Conservation (phyloP, 2,888 invertebrate genomes). For the Alcis repandata region DNA sequence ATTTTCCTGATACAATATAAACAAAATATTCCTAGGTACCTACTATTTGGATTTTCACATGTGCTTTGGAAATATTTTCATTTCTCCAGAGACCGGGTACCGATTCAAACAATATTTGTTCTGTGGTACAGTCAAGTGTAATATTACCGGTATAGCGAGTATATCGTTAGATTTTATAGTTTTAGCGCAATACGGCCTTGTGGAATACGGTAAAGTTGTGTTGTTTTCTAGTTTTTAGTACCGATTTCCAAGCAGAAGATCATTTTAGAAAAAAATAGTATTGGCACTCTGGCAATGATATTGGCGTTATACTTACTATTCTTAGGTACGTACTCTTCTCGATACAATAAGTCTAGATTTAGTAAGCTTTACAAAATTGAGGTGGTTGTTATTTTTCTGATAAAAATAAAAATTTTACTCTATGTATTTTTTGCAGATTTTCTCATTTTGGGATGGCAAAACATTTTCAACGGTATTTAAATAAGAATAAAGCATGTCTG, state of each 20-base stretch:
- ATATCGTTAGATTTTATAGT: slow-evolving; percentile 27
- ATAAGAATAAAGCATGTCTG: no score
- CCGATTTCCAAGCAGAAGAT: no score
- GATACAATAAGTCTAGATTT: no score
- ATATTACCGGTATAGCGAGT: slow-evolving; percentile 7
- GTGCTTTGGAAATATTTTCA: slow-evolving; percentile 14
- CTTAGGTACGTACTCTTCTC: no score
- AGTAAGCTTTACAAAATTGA: background rate
- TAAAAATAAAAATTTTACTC: no score
- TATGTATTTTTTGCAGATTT: no score
- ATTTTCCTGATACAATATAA: background rate
- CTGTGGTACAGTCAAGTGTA: slow-evolving; percentile 13
- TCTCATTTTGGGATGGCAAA: no score
- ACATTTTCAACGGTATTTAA: no score
- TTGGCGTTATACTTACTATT: no score
- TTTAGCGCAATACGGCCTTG: slow-evolving; percentile 1
- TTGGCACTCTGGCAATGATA: no score
- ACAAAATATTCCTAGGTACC: background rate
- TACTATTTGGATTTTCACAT: slow-evolving; percentile 1
- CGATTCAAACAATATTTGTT: slow-evolving; percentile 24
- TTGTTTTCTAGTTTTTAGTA: background rate
- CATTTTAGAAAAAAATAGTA: background rate
- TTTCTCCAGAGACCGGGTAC: slow-evolving; percentile 14
- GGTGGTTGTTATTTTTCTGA: background rate
- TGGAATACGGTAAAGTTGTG: slow-evolving; percentile 4